These are phyloP conservation scores for Hydrotaea diabolus DNA, from an alignment of 2,888 invertebrate genomes.

Conservation along the genomic window DNA sequence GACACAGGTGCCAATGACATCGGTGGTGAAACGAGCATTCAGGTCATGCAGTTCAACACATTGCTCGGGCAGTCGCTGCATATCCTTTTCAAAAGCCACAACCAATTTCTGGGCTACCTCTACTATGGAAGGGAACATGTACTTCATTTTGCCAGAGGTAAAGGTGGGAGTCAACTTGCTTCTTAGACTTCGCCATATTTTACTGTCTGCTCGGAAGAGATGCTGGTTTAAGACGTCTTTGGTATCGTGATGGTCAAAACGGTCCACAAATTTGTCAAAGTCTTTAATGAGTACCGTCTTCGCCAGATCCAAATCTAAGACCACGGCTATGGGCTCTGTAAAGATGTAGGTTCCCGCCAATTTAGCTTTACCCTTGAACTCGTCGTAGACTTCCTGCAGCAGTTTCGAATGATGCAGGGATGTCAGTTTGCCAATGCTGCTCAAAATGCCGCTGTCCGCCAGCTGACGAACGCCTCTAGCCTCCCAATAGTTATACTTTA, in stretches of 20 bases:
- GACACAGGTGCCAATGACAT: slow-evolving; percentile 81
- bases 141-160: slow-evolving; percentile 82
- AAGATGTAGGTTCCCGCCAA: slow-evolving; percentile 74
- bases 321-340: slow-evolving; percentile 72
- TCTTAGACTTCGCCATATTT: slow-evolving; percentile 81
- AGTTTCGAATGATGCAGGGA: slow-evolving; percentile 68
- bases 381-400: slow-evolving; percentile 72
- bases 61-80: slow-evolving; percentile 80
- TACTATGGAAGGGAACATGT: slow-evolving; percentile 79
- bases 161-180: slow-evolving; percentile 81
- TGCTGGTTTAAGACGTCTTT: slow-evolving; percentile 74
- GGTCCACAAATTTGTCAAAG: slow-evolving; percentile 78
- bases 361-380: slow-evolving; percentile 69
- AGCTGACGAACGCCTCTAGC: slow-evolving; percentile 68
- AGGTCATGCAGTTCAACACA: slow-evolving; percentile 81
- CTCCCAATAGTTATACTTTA: slow-evolving; percentile 73
- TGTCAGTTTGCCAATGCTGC: slow-evolving; percentile 69
- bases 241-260: slow-evolving; percentile 71
- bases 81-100: slow-evolving; percentile 46
- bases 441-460: background rate
- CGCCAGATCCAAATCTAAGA: slow-evolving; percentile 76
- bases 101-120: slow-evolving; percentile 73
- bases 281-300: slow-evolving; percentile 79
- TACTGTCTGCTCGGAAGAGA: slow-evolving; percentile 76
- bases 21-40: slow-evolving; percentile 81